Conservation (phyloP, 2,888 invertebrate genomes). For the Synanthedon formicaeformis region DNA sequence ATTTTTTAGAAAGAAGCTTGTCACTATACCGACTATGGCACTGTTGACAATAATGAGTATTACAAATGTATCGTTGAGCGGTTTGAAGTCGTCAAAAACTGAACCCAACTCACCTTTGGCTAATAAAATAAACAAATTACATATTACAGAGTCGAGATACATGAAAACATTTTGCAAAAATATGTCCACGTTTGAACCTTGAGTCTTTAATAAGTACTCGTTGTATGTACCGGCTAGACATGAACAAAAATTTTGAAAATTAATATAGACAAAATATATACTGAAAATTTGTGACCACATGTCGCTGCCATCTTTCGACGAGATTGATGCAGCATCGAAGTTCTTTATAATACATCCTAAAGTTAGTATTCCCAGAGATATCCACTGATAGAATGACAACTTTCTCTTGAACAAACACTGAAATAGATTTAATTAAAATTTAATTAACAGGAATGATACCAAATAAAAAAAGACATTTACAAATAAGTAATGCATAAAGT, state of each 20-base stretch:
- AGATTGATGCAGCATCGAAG: slow-evolving; percentile 66
- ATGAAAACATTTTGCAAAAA: slow-evolving; percentile 95
- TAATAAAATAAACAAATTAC: slow-evolving; percentile 81
- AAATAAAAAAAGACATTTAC: too few species aligned
- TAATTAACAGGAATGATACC: background rate
- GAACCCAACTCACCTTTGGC: slow-evolving; percentile 74
- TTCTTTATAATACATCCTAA: slow-evolving; percentile 93
- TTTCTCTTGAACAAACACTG: slow-evolving; percentile 89
- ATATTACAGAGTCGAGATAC: slow-evolving; percentile 94
- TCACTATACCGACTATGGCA: slow-evolving; percentile 91
- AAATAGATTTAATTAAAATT: slow-evolving; percentile 18
- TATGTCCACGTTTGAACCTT: slow-evolving; percentile 86
- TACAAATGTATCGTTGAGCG: slow-evolving; percentile 77
- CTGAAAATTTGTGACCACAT: slow-evolving; percentile 59
- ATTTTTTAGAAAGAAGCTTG: slow-evolving; percentile 92
- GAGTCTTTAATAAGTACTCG: slow-evolving; percentile 90
- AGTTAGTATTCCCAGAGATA: slow-evolving; percentile 87
- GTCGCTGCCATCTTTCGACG: slow-evolving; percentile 27
- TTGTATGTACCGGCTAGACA: slow-evolving; percentile 97
- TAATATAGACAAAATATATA: slow-evolving; percentile 74
- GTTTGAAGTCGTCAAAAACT: slow-evolving; percentile 71
- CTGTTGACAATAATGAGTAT: slow-evolving; percentile 88
- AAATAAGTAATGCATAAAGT: too few species aligned
- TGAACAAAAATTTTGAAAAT: slow-evolving; percentile 88
- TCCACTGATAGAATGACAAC: slow-evolving; percentile 86